Base-by-base conservation (phyloP, 1,140 invertebrate genomes). In the Temnothorax longispinosus region DNA sequence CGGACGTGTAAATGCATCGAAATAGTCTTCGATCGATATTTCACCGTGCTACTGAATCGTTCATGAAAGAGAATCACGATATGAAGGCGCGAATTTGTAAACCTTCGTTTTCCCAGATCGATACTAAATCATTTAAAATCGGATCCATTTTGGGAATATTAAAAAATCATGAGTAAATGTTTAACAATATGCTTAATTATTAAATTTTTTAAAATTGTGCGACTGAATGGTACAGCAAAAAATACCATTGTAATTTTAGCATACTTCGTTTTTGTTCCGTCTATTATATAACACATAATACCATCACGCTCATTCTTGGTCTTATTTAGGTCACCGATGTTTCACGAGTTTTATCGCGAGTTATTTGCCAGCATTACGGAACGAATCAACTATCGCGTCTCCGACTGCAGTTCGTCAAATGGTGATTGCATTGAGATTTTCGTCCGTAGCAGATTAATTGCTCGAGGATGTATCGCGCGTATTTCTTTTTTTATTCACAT, bases 1-100 rank as follows among this genome's bases (percentile, higher is more conserved):
- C 56, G 88, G 76, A 89, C 69, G 60, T 80, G 77, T 56, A 89
- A 89, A 71, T 86, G 80, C 87, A 80, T 89, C 88, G 82, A 88
- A 85, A 72, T 54, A 65, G 74, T 85, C 72, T 85, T 78, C 82
- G 82, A 64, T 78, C 82, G 74, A 64, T 72, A 54, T 58, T 74
- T 74, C 80, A 74, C 6, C 41, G 80, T 5, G 47, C 21, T 27
- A 27, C 64, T 76, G 56, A 85, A 77, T 85, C 75, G 58, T 65
- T 65, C 60, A 56, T 56, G 74, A 71, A 84, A 60, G 58, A 38
- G 38, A 44, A 41, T 65, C 74, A 54, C 47, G 58, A 75, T 44
- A 32, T 35, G 47, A 75, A 75, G 35, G 41, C n/a, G 71, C 67
- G 52, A 82, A 76, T 62, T 60, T 75, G 13, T 71, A 38, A 76